phyloP scores from a whole-genome alignment of 2,888 invertebrate species.

The Acrocera orbiculus region DNA sequence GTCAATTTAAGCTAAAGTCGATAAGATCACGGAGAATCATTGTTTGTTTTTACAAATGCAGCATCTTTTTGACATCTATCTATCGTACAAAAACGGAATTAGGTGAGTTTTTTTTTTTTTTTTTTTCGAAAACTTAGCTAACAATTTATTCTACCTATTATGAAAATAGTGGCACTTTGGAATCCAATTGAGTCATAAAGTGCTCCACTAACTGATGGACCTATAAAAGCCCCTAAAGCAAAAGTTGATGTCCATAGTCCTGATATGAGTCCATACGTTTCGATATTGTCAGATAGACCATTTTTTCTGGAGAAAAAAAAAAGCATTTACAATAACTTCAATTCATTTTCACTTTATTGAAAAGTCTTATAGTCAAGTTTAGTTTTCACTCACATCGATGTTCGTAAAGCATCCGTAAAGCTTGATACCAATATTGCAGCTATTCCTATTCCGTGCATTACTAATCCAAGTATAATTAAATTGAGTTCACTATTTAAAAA shows the following conservation, averaged over 20 bases:
- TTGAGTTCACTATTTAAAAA: conserved; percentile 3
- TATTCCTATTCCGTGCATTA: conserved; percentile 67
- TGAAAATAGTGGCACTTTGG: conserved; percentile 48
- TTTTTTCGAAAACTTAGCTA: no score
- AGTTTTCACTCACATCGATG: conserved; percentile 49
- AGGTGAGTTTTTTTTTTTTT: no score
- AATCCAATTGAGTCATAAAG: conserved; percentile 58
- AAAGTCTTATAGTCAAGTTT: not conserved
- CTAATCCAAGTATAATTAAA: conserved; percentile 44
- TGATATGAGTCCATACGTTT: conserved; percentile 77
- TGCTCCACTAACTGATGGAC: conserved; percentile 58
- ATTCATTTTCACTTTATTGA: no score
- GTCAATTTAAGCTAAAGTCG: no score
- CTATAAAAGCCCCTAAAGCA: conserved; percentile 72
- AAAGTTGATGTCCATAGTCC: conserved; percentile 84
- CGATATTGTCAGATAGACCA: conserved; percentile 67
- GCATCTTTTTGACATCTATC: conserved; percentile 2
- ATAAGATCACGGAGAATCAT: no score
- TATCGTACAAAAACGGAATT: no score
- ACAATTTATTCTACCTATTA: conserved; percentile 37
- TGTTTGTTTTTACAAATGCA: not conserved
- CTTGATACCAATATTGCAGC: conserved; percentile 72
- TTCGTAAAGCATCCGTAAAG: conserved; percentile 65
- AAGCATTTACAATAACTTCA: not conserved
- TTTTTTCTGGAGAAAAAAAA: conserved; percentile 34